A percentile compares a stretch with the other conserved stretches of the same genome.
phyloP scores from a whole-genome alignment of 2,888 invertebrate genomes.

The Acanthosepion lycidas region DNA sequence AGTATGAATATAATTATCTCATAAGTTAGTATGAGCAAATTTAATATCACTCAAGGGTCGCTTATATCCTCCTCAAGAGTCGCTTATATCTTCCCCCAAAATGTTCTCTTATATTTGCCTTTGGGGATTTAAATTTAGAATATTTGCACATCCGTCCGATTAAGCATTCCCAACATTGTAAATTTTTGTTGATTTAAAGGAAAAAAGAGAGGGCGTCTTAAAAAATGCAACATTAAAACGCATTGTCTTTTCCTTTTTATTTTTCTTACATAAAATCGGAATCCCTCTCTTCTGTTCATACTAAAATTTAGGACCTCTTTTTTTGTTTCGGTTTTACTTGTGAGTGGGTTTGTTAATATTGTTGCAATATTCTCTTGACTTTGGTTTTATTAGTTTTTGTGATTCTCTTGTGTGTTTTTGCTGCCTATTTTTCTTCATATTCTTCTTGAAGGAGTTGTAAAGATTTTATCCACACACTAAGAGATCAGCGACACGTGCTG shows the following conservation, averaged over 20 bases:
- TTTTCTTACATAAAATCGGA: too few relatives aligned
- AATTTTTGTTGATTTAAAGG: neutral
- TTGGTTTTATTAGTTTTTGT: constrained; percentile 33
- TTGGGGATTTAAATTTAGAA: neutral
- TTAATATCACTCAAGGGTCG: neutral
- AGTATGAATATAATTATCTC: neutral
- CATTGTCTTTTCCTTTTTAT: neutral
- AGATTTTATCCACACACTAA: neutral
- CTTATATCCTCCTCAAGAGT: neutral
- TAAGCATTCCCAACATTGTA: neutral
- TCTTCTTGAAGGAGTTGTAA: constrained; percentile 33
- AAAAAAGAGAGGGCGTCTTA: neutral
- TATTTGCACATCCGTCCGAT: constrained; percentile 12
- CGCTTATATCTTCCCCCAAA: neutral
- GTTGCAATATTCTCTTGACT: constrained; percentile 13
- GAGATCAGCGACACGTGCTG: neutral
- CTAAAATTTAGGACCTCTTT: neutral
- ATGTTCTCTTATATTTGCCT: neutral
- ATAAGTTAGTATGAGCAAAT: neutral
- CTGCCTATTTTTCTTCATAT: neutral
- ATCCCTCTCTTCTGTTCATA: neutral
- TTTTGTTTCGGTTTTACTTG: neutral
- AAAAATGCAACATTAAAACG: neutral
- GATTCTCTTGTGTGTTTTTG: neutral
- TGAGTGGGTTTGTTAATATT: neutral